These are phyloP conservation scores for Silurus lanzhouensis DNA, from an alignment of 2,797 vertebrate genomes.

Conservation along the genomic window DNA sequence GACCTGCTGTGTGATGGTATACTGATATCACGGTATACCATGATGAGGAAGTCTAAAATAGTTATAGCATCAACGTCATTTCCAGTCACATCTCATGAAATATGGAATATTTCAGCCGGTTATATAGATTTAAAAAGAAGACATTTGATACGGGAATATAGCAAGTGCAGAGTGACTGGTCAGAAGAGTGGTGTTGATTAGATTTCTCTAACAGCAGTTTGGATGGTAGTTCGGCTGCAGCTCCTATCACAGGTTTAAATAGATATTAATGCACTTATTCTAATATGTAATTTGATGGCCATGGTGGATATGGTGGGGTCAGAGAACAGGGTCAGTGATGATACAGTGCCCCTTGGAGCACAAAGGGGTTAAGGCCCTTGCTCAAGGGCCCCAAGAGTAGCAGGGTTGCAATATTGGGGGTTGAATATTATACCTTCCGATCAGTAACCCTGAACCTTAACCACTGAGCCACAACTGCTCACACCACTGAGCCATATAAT, in stretches of 20 bases:
- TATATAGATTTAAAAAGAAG: neutral
- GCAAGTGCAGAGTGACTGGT: neutral
- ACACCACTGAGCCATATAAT: neutral
- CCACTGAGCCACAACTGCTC: too few species aligned
- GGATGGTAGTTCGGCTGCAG: too few species aligned
- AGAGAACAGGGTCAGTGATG: too few species aligned
- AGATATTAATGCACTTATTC: neutral
- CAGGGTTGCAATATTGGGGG: too few species aligned
- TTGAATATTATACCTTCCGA: too few species aligned
- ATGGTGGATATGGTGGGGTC: too few species aligned
- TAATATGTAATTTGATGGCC: neutral
- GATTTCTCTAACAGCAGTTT: neutral
- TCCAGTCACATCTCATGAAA: conserved; percentile 21
- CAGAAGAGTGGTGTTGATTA: neutral
- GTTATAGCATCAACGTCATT: neutral
- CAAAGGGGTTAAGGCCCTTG: too few species aligned
- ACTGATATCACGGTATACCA: conserved; percentile 11
- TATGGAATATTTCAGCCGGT: neutral
- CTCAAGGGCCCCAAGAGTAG: too few species aligned
- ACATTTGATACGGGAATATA: neutral
- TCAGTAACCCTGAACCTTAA: too few species aligned
- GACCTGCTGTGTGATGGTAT: conserved; percentile 29
- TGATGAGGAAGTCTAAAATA: conserved; percentile 22
- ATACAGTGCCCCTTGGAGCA: too few species aligned
- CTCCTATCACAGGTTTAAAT: neutral